Base-by-base conservation (phyloP, 1,140 invertebrate species). In the Ephestia elutella region DNA sequence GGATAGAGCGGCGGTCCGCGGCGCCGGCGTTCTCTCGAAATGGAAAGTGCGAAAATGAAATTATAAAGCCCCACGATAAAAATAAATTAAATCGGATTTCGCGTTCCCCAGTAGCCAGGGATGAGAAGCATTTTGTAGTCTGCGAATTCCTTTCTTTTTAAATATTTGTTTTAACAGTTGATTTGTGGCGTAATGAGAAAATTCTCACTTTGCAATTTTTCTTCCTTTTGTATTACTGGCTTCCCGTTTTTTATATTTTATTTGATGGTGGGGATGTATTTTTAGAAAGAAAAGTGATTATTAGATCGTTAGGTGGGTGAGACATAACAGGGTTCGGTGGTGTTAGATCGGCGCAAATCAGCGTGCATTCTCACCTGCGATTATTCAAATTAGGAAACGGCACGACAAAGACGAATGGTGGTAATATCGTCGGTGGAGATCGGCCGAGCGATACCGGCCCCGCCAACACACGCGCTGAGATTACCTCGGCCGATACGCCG, bases 1-100 rank as follows among this genome's bases (percentile, higher is more conserved):
- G 80, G 86, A 88, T 88, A 88, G 82, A 86, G 77, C 75, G 70
- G 72, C 80, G 74, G 76, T 82, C 81, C 79, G 76, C 80, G 81
- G 81, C 84, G 78, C 81, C 80, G 75, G 82, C 81, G 76, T 74
- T 76, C 80, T 76, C 80, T 82, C 78, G 75, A 87, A 87, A 87
- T 87, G 84, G 83, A 87, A 88, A 89, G 85, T 87, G 87, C 78
- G 87, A 89, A 89, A 89, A 89, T 88, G 83, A 89, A 89, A 89
- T 89, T 89, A 89, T 87, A 87, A 86, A 86, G 81, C 74, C 77
- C 82, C 70, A 73, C 84, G 84, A 87, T 89, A 89, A 89, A 89
- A 89, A 89, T 87, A 89, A 89, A 89, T 89, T 89, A 89, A 89
- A 89, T 87, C 82, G 80, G 85, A 87, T 86, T 85, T 86, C 81